Base-by-base conservation (phyloP, 1,140 invertebrate species). In the Zaprionus taronus region DNA sequence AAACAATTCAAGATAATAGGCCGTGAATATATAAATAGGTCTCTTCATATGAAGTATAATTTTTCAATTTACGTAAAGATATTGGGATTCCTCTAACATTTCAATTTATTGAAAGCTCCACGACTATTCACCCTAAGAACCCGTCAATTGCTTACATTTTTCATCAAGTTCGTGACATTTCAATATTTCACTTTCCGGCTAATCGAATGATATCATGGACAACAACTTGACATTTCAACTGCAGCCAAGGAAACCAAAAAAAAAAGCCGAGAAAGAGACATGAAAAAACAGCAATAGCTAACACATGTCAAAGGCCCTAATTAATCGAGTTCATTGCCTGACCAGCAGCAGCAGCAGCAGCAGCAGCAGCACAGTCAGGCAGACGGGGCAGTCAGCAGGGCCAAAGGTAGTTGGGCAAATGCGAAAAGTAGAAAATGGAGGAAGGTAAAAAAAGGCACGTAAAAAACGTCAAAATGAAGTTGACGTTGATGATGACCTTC, bases 311-410 rank as follows among this genome's bases (percentile, higher is more conserved):
- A 83, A 72, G 83, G 70, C 73, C 68, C 65, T 87, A 87, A 83
- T 87, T 87, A 89, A 87, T 87, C 51, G 83, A 75, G 83, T 87
- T 87, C 83, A 83, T 89, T 87, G 83, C 83, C 83, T 87, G 83
- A 58, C 80, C 80, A 80, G 55, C 66, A 53, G 31, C 31, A 31
- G 28, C 28, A 34, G 0, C 31, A 34, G 31, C 31, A 34, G 55
- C 66, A 53, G 31, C 31, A 31, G 28, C 28, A 34, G 0, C 31
- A 34, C 31, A 34, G 31, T 11, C 9, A 11, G 28, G 9, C 12
- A 14, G 36, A 4, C 7, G 9, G 9, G 34, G 34, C 34, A 11
- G 34, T n/a, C 62, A 38, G 51, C n/a, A 58, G 63, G 17, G 67
- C 58, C 34, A 80, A 64, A 58, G 58, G 51, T 41, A 41, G 41